Evolutionary conservation across 2,888 invertebrate genomes (phyloP).

Genomic region (Pandemis corylana): DNA sequence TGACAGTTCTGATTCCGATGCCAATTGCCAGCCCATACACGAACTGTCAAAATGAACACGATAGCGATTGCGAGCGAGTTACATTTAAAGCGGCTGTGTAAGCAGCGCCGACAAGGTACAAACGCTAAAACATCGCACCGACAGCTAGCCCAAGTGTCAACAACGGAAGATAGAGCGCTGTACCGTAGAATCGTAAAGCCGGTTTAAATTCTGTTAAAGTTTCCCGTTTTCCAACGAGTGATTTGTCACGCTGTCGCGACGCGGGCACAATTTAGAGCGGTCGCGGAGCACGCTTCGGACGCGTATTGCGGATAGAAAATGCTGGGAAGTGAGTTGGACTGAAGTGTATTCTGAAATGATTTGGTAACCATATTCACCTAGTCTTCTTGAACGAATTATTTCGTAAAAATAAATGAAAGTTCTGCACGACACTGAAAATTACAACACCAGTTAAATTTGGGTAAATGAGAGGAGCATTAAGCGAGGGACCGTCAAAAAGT

Average conservation of each 20-base stretch:
- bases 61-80: no score
- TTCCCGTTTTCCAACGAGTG: neutral
- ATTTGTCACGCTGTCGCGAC: neutral
- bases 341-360: neutral
- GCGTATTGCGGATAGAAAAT: neutral
- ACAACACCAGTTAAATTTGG: no score
- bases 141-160: neutral
- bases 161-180: neutral
- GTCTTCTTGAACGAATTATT: neutral
- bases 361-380: no score
- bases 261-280: neutral
- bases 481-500: no score
- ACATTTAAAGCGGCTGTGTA: no score
- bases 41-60: no score
- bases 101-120: neutral
- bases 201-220: slow-evolving; percentile 4
- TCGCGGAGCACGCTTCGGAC: neutral
- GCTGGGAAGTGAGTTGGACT: neutral
- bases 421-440: no score
- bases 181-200: neutral
- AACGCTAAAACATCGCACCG: neutral
- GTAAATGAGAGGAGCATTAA: no score
- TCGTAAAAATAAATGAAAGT: no score
- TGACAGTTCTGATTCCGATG: no score
- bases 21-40: no score